Percentiles rank a stretch among this genome's conserved stretches.
Conservation (phyloP, 2,888 invertebrate species). For the Apeira syringaria region DNA sequence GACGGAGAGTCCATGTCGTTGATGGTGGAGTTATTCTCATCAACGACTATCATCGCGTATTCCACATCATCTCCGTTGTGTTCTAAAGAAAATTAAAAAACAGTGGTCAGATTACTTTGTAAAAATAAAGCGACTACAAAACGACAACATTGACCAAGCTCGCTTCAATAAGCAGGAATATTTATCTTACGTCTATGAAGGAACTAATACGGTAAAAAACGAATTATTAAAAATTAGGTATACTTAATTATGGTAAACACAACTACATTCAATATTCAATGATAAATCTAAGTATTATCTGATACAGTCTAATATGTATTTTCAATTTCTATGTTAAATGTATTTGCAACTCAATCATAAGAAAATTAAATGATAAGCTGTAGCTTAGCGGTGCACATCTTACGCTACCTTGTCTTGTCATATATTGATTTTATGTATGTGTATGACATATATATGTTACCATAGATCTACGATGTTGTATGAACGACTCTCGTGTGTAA, state of each 20-base stretch:
- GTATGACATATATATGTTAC: constrained; percentile 11
- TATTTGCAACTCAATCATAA: constrained; percentile 66
- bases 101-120: constrained; percentile 14
- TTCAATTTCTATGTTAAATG: constrained; percentile 39
- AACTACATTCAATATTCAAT: constrained; percentile 11
- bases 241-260: background rate
- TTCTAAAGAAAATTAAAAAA: constrained; percentile 52
- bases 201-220: constrained; percentile 22
- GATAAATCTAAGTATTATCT: constrained; percentile 2
- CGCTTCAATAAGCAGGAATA: constrained; percentile 63
- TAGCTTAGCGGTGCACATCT: constrained; percentile 68
- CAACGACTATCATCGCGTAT: constrained; percentile 95
- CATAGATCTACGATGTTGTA: background rate
- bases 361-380: constrained; percentile 60
- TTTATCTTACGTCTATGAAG: constrained; percentile 23
- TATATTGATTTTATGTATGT: constrained; percentile 6
- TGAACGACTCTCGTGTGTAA: too few species aligned
- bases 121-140: constrained; percentile 1
- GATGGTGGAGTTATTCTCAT: constrained; percentile 93
- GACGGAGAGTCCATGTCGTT: constrained; percentile 93
- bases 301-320: constrained; percentile 16
- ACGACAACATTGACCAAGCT: constrained; percentile 71
- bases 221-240: constrained; percentile 9
- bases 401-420: constrained; percentile 62
- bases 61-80: constrained; percentile 90